Evolutionary conservation across 2,888 invertebrate species (phyloP).

Genomic region (Melanophora roralis): DNA sequence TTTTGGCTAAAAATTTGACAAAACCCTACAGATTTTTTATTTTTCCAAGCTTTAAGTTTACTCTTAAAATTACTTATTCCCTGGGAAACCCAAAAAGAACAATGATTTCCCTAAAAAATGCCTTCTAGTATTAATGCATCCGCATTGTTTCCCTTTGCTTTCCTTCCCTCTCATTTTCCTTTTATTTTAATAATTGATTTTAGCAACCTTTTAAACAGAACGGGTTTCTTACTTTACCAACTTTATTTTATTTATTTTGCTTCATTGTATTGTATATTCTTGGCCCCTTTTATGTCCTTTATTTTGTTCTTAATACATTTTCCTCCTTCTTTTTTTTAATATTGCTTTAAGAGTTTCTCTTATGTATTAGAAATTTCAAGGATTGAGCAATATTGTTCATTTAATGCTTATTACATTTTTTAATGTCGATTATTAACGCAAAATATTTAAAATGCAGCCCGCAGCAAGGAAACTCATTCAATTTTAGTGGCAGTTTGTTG

Average conservation of each 20-base stretch:
- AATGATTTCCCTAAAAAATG: slow-evolving; percentile 11
- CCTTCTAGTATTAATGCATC: neutral
- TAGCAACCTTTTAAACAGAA: neutral
- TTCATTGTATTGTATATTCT: neutral
- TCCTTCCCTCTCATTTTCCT: neutral
- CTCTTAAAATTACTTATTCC: no score
- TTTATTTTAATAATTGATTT: slow-evolving; percentile 19
- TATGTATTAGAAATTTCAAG: slow-evolving; percentile 42
- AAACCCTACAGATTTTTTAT: no score
- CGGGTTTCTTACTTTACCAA: neutral
- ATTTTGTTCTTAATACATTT: neutral
- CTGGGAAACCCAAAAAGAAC: neutral
- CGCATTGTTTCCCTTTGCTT: neutral
- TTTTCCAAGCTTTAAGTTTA: no score
- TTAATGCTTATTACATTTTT: slow-evolving; percentile 54
- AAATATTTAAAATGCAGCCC: slow-evolving; percentile 51
- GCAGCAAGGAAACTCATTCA: slow-evolving; percentile 56
- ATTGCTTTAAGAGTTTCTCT: neutral
- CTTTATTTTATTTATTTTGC: neutral
- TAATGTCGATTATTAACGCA: slow-evolving; percentile 59
- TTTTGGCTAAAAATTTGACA: no score
- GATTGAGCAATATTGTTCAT: slow-evolving; percentile 53
- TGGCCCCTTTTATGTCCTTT: neutral
- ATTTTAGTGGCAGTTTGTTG: slow-evolving; percentile 35
- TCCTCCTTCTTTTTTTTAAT: neutral